These are phyloP conservation scores for Paramacrobiotus metropolitanus DNA, from an alignment of 1,140 invertebrate species.

Conservation along the genomic window DNA sequence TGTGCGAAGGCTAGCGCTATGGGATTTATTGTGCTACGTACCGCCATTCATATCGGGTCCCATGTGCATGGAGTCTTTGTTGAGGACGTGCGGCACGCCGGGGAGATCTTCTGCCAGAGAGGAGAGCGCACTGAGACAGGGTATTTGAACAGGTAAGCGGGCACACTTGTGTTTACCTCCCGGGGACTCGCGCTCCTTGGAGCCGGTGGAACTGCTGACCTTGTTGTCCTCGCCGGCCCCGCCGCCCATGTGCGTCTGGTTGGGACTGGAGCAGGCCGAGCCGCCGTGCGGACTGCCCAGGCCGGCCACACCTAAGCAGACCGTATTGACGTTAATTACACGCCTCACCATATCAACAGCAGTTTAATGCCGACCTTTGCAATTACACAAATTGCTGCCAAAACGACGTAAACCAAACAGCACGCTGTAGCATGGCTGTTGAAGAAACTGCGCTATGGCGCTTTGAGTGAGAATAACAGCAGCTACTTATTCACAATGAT, in stretches of 20 bases:
- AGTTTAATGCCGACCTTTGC: too few relatives aligned
- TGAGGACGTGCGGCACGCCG: neutral
- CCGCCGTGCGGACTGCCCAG: neutral
- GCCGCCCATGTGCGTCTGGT: neutral
- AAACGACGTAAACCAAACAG: too few relatives aligned
- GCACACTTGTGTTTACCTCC: neutral
- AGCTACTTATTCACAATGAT: too few relatives aligned
- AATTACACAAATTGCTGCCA: too few relatives aligned
- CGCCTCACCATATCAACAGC: too few relatives aligned
- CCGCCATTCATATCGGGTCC: neutral
- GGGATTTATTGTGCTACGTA: neutral
- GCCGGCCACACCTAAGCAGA: neutral
- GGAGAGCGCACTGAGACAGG: too few relatives aligned
- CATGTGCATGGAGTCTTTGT: neutral
- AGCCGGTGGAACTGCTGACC: conserved; percentile 2
- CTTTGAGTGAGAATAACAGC: too few relatives aligned
- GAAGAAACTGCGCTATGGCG: too few relatives aligned
- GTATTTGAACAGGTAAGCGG: neutral
- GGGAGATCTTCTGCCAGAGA: neutral
- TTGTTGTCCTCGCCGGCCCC: neutral
- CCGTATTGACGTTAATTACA: too few relatives aligned
- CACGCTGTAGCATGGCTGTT: too few relatives aligned
- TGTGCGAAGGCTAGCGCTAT: neutral
- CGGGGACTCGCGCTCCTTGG: neutral
- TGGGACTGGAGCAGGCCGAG: neutral